Evolutionary conservation across 2,797 vertebrate species (phyloP), one percentile per base, ranked within the genome.

Genomic region (Pogoniulus pusillus): DNA sequence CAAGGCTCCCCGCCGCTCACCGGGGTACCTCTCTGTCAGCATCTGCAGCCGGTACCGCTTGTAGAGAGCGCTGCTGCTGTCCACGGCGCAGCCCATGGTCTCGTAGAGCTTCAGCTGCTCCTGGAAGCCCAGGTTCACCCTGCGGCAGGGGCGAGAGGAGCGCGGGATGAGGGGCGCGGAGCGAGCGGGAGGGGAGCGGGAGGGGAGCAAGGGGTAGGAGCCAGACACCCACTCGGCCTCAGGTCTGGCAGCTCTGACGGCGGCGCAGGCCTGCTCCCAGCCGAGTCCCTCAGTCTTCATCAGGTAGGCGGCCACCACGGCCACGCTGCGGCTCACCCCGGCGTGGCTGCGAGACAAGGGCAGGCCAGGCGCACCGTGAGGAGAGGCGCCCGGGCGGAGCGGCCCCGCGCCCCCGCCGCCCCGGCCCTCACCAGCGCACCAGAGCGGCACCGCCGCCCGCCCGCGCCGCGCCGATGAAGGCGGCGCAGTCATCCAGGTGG

Each of bases 51-150:
- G 98, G 96, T 98, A 99, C 22, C 98, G 98, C 96, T 98, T 99
- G 95, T 99, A 99, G 41, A 98, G 64, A 6, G 97, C 95, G 94
- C 97, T 98, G 81, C 96, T 95, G 47, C 89, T 90, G 82, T 99
- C 98, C 59, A 99, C 97, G 77, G 98, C 79, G 89, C 97, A 98
- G 45, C 97, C 97, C 98, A 99, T 98, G 37, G 96, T 94, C 95
- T 99, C 98, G 65, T 99, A 99, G 23, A 99, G 95, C 93, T 94
- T 88, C 93, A 99, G 93, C 94, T 99, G 99, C 74, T 95, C 96
- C 83, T 98, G 97, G 96, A 99, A 99, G 10, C 98, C 98, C 7
- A 97, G 95, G 95, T 99, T 99, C 91, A 99, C 98, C 96, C 99
- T 99, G 89, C 22, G 49, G 82, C 73, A 27, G 41, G 23, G 84